A percentile compares a stretch with the other conserved stretches of the same genome.
Evolutionary conservation across 2,113 vertebrate genomes (phyloP).

Genomic region (Odocoileus hemionus): DNA sequence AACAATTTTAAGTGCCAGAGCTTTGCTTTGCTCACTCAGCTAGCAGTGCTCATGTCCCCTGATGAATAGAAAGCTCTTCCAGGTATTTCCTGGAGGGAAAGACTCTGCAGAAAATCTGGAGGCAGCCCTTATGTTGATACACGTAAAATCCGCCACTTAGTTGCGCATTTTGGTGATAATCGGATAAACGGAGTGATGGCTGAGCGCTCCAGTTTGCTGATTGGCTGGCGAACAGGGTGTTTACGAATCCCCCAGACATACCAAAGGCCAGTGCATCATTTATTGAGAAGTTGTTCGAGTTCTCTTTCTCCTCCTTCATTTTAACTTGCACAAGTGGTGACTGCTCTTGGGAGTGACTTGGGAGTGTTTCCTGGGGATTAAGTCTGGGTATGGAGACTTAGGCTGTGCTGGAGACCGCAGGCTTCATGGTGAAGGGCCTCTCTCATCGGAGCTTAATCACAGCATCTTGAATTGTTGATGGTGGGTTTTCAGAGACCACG

Average conservation of each 20-base stretch:
- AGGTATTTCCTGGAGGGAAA: not conserved
- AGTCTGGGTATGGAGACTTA: slow-evolving; percentile 1
- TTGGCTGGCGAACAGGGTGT: slow-evolving; percentile 28
- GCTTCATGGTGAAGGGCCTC: not conserved
- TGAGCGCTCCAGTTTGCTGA: not conserved
- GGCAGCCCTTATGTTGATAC: not conserved
- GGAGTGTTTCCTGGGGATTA: slow-evolving; percentile 40
- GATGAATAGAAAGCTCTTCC: not conserved
- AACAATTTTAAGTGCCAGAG: not conserved
- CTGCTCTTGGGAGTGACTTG: not conserved
- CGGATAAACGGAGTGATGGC: slow-evolving; percentile 40
- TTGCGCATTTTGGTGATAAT: not conserved
- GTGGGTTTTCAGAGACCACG: not conserved
- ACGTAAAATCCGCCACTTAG: not conserved
- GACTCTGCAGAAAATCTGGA: not conserved
- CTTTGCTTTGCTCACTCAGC: not conserved
- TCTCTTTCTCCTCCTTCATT: slow-evolving; percentile 35
- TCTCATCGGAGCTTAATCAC: not conserved
- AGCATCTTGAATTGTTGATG: not conserved
- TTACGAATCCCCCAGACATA: not conserved
- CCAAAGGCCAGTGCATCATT: not conserved
- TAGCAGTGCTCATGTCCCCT: not conserved
- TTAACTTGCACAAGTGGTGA: slow-evolving; percentile 17
- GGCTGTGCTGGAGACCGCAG: not conserved
- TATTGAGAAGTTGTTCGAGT: not conserved